Conservation (phyloP, 1,140 invertebrate species). For the Brachionus sp. region DNA sequence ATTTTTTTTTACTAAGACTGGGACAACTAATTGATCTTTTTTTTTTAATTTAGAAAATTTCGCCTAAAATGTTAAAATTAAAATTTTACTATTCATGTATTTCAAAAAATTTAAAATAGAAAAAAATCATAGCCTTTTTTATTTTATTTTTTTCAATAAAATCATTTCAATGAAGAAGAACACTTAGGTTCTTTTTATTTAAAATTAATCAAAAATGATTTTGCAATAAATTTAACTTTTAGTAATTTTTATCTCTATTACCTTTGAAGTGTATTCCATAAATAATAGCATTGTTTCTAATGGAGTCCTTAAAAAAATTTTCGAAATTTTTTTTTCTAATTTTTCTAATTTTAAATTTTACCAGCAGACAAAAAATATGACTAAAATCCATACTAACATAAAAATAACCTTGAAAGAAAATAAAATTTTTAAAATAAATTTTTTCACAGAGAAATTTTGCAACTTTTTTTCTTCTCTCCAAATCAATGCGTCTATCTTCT, state of each 20-base stretch:
- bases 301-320: background rate
- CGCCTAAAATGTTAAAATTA: no score
- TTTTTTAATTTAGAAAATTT: no score
- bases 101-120: no score
- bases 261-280: background rate
- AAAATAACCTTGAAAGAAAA: background rate
- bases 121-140: no score
- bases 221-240: no score
- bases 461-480: conserved; percentile 12
- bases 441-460: background rate
- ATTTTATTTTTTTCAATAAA: no score
- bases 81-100: no score
- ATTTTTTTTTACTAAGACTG: background rate
- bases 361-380: conserved; percentile 3
- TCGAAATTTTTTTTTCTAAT: background rate
- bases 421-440: background rate
- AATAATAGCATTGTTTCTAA: conserved; percentile 31
- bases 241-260: no score
- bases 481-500: background rate
- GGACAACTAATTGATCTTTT: no score
- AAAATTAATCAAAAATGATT: no score
- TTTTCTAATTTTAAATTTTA: background rate
- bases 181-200: no score
- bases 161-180: no score
- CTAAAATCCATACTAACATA: conserved; percentile 3